phyloP scores from a whole-genome alignment of 2,797 vertebrate genomes.

The Molossus molossus region DNA sequence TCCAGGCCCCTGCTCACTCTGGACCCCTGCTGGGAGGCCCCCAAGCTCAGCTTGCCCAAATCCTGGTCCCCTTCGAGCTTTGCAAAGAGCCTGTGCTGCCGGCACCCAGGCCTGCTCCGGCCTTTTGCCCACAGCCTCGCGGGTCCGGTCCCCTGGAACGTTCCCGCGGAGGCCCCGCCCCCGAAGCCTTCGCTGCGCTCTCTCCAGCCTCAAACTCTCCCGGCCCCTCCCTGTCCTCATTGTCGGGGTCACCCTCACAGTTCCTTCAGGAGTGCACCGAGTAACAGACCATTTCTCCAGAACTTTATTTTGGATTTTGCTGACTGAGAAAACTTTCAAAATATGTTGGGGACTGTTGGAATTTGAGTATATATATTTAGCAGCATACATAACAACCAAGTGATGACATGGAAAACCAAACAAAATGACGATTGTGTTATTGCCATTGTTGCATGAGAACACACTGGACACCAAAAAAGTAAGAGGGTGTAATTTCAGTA shows the following conservation, averaged over 20 bases:
- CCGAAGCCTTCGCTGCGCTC: background rate
- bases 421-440: background rate
- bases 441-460: slow-evolving; percentile 17
- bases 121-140: too few relatives aligned
- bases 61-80: background rate
- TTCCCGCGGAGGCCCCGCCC: background rate
- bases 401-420: background rate
- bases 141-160: background rate
- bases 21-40: background rate
- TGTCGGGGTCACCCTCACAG: background rate
- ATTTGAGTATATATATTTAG: background rate
- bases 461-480: background rate
- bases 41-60: background rate
- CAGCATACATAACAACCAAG: background rate
- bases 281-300: background rate
- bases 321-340: background rate
- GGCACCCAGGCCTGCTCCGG: background rate
- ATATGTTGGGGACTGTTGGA: background rate
- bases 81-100: background rate
- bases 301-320: background rate
- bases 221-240: background rate
- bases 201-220: background rate
- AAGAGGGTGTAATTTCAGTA: background rate
- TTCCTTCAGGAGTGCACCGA: background rate
- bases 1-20: background rate